Conservation (phyloP, 2,888 invertebrate genomes). For the Dioctria linearis region DNA sequence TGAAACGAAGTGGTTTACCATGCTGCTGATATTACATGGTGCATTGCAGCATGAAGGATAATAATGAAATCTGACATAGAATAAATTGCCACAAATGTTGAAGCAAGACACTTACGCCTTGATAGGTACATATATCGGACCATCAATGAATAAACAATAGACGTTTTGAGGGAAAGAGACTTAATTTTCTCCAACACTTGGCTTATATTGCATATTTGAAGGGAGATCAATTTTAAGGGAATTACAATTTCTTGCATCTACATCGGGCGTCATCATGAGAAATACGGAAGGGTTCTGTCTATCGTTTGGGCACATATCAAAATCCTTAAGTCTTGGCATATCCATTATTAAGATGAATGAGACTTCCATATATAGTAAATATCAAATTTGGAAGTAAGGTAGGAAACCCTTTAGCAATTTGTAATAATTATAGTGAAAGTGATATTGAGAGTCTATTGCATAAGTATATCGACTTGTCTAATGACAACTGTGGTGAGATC, state of each 20-base stretch:
- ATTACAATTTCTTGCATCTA: conserved; percentile 29
- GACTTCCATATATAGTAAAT: background rate
- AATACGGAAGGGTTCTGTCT: no score
- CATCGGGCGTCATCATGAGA: background rate
- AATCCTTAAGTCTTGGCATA: background rate
- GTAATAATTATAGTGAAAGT: no score
- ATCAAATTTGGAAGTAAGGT: no score
- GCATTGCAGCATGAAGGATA: background rate
- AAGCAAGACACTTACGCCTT: conserved; percentile 19
- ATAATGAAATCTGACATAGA: conserved; percentile 31
- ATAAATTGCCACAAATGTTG: conserved; percentile 38
- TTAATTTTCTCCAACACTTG: conserved; percentile 47
- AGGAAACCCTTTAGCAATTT: no score
- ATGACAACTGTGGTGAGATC: no score
- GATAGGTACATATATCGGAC: conserved; percentile 2
- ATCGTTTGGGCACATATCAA: background rate
- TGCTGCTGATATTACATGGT: background rate
- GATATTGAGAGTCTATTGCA: no score
- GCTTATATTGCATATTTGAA: conserved; percentile 30
- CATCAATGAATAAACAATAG: conserved; percentile 45
- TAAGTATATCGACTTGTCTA: no score
- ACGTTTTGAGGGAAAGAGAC: conserved; percentile 31
- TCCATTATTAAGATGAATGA: background rate
- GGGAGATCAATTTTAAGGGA: conserved; percentile 45
- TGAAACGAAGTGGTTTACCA: no score